Evolutionary conservation across 1,140 invertebrate genomes (phyloP).

Genomic region (Rhyacophila brunnea): DNA sequence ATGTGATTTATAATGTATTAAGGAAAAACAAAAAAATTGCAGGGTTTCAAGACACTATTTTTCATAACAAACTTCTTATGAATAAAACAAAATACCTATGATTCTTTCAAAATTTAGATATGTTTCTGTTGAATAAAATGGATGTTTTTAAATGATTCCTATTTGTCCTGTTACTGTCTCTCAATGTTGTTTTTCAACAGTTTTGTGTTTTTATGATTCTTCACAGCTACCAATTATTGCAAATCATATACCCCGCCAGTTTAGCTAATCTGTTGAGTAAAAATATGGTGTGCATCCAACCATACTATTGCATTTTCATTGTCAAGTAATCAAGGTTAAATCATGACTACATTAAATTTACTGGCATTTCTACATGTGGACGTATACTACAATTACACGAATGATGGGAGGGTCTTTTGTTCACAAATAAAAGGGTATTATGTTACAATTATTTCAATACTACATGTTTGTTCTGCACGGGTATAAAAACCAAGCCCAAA

Average conservation of each 20-base stretch:
- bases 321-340: slow-evolving; percentile 17
- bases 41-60: too few species aligned
- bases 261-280: slow-evolving; percentile 2
- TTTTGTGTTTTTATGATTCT: neutral
- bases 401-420: slow-evolving; percentile 13
- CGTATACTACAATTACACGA: slow-evolving; percentile 2
- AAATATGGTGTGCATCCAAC: slow-evolving; percentile 4
- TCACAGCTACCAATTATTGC: neutral
- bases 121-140: neutral
- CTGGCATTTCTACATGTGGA: neutral
- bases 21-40: too few species aligned
- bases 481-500: too few species aligned
- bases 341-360: slow-evolving; percentile 1
- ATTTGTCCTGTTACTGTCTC: neutral
- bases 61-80: too few species aligned
- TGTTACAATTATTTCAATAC: too few species aligned
- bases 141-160: neutral
- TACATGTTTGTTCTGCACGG: too few species aligned
- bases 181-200: neutral
- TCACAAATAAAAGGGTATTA: slow-evolving; percentile 15
- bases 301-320: slow-evolving; percentile 16
- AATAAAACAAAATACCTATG: too few species aligned
- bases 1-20: too few species aligned
- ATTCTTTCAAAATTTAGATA: too few species aligned
- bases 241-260: neutral